These are phyloP conservation scores for Cistogaster globosa DNA, from an alignment of 2,888 invertebrate species.

Conservation along the genomic window DNA sequence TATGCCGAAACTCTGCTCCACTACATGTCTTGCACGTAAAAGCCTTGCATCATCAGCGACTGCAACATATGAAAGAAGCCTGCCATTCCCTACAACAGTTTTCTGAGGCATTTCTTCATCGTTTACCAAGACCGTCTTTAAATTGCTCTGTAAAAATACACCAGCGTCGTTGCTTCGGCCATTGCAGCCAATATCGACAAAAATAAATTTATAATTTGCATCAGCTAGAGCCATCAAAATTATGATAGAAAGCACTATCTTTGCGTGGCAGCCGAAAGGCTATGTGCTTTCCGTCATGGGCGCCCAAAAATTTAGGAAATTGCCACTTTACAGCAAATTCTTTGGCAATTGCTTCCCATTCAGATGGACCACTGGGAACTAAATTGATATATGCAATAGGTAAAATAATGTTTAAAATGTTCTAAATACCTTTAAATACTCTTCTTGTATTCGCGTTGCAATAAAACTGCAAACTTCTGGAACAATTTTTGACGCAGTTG, in stretches of 20 bases:
- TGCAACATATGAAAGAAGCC: slow-evolving; percentile 4
- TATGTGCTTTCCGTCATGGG: slow-evolving; percentile 53
- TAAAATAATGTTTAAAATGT: slow-evolving; percentile 5
- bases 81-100: slow-evolving; percentile 6
- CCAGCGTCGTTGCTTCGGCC: slow-evolving; percentile 48
- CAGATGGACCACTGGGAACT: slow-evolving; percentile 15
- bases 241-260: slow-evolving; percentile 48
- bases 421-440: neutral
- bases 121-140: slow-evolving; percentile 37
- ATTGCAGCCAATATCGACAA: slow-evolving; percentile 1
- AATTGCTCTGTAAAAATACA: slow-evolving; percentile 51
- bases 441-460: neutral
- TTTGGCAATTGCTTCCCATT: slow-evolving; percentile 40
- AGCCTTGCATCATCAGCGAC: slow-evolving; percentile 29
- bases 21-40: slow-evolving; percentile 45
- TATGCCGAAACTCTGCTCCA: slow-evolving; percentile 41
- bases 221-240: slow-evolving; percentile 58
- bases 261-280: slow-evolving; percentile 23
- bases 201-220: slow-evolving; percentile 17
- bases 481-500: neutral
- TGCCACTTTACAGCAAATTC: slow-evolving; percentile 43
- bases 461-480: no score
- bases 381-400: slow-evolving; percentile 12
- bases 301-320: slow-evolving; percentile 65
- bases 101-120: slow-evolving; percentile 19